phyloP scores from a whole-genome alignment of 2,113 vertebrate species.

The Seriola aureovittata region DNA sequence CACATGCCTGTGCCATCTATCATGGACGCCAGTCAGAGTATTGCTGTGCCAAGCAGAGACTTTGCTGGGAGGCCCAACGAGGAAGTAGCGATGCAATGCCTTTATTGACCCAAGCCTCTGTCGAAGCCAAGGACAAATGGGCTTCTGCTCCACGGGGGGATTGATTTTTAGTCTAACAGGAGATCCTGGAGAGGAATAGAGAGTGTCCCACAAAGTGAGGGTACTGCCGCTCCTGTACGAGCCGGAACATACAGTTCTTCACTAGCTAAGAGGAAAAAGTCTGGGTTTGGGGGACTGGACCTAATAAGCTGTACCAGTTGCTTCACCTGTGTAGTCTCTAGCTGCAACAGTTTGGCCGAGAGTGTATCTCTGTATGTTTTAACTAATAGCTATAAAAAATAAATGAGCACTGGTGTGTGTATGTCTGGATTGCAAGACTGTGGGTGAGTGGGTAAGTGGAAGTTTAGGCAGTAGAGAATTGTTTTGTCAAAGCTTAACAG shows the following conservation, averaged over 20 bases:
- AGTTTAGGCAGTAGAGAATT: constrained; percentile 2
- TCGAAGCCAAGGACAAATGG: constrained; percentile 83
- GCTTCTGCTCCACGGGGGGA: constrained; percentile 64
- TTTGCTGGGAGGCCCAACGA: constrained; percentile 67
- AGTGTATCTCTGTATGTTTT: not conserved
- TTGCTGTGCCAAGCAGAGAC: constrained; percentile 80
- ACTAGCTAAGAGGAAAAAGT: constrained; percentile 30
- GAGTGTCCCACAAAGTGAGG: constrained; percentile 56
- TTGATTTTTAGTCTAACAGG: constrained; percentile 79
- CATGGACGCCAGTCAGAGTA: constrained; percentile 70
- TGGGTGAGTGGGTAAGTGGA: constrained; percentile 1
- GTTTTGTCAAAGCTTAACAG: constrained; percentile 4
- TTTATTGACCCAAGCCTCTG: constrained; percentile 82
- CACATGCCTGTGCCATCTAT: constrained; percentile 71
- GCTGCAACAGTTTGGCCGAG: constrained; percentile 1
- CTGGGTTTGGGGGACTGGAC: constrained; percentile 3
- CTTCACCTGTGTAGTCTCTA: constrained; percentile 21
- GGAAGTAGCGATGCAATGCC: constrained; percentile 70
- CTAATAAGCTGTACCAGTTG: constrained; percentile 1
- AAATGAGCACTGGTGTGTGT: constrained; percentile 13
- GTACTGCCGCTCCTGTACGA: not conserved
- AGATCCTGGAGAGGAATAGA: constrained; percentile 64
- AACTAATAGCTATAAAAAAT: constrained; percentile 8
- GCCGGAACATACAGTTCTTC: constrained; percentile 40
- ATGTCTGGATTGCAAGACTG: constrained; percentile 19